A percentile compares a stretch with the other conserved stretches of the same genome.
phyloP scores from a whole-genome alignment of 2,888 invertebrate species.

The Apeira syringaria region DNA sequence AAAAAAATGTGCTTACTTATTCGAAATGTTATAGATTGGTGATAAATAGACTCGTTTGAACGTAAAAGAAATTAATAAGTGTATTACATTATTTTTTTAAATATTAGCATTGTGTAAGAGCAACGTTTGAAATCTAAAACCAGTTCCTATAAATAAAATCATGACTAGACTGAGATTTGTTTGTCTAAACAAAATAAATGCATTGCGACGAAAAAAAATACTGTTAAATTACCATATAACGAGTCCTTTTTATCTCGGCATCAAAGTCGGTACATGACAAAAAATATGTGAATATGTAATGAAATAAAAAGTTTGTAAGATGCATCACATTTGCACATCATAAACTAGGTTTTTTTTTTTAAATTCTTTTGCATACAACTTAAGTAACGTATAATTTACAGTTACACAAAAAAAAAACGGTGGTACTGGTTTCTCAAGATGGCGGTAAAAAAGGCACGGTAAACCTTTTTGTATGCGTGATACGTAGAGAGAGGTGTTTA shows the following conservation, averaged over 20 bases:
- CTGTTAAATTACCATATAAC: constrained; percentile 60
- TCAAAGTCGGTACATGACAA: constrained; percentile 35
- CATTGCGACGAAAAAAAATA: constrained; percentile 33
- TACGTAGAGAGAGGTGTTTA: background rate
- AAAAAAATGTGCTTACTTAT: no score
- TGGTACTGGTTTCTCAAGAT: constrained; percentile 25
- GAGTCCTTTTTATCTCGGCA: constrained; percentile 59
- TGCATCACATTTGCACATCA: constrained; percentile 43
- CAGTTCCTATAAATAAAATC: background rate
- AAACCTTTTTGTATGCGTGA: constrained; percentile 5
- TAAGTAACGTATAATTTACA: constrained; percentile 67
- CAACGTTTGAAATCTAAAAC: background rate
- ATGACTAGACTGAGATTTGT: background rate
- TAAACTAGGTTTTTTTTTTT: constrained; percentile 27
- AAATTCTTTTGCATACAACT: constrained; percentile 30
- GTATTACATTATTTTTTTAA: no score
- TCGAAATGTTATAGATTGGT: no score
- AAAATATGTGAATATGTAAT: background rate
- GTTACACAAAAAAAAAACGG: constrained; percentile 26
- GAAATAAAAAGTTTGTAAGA: constrained; percentile 24
- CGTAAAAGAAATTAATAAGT: no score
- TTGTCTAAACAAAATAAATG: constrained; percentile 16
- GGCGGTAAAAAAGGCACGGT: constrained; percentile 10
- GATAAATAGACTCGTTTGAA: no score
- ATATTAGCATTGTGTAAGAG: no score